Base-by-base conservation (phyloP, 2,797 vertebrate species). In the Melanotaenia boesemani region DNA sequence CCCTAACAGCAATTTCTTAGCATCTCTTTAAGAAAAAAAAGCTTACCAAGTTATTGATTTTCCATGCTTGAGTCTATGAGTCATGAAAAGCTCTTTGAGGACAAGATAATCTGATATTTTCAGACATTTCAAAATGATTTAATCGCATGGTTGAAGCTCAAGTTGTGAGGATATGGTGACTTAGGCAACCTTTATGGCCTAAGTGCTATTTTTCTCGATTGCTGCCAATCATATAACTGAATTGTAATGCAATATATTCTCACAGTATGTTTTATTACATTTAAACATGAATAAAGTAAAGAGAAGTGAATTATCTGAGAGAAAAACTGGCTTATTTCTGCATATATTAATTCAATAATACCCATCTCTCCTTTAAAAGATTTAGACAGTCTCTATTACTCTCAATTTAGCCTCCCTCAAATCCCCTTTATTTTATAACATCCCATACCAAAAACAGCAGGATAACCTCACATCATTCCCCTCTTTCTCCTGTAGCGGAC, bases 401-500 rank as follows among this genome's bases (percentile, higher is more conserved):
- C 2, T 7, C 4, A 36, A 9, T 55, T 55, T 12, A 10, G 0
- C 16, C 52, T 57, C 5, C 48, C 39, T 30, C 41, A 18, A 26
- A 3, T 36, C 37, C 32, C 24, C 52, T 72, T 26, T 9, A 55
- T 26, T 79, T 44, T 24, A 55, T 22, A 52, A n/a, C 32, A 16
- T 73, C 68, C 37, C 44, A 52, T 32, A 64, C 56, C 59, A 61
- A 41, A 78, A 68, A 22, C 10, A 12, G 32, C 22, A 46, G 5
- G 30, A 61, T 22, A 6, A 55, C 22, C 24, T 50, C n/a, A 2
- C 55, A 50, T 41, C 46, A 28, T 34, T 22, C 10, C 26, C 32
- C 4, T 36, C 52, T 24, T 60, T 18, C 54, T 69, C 70, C 69
- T 36, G 74, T 64, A 30, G 67, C 61, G 3, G 48, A 58, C 34